Evolutionary conservation across 2,888 invertebrate genomes (phyloP).

Genomic region (Unio pictorum): DNA sequence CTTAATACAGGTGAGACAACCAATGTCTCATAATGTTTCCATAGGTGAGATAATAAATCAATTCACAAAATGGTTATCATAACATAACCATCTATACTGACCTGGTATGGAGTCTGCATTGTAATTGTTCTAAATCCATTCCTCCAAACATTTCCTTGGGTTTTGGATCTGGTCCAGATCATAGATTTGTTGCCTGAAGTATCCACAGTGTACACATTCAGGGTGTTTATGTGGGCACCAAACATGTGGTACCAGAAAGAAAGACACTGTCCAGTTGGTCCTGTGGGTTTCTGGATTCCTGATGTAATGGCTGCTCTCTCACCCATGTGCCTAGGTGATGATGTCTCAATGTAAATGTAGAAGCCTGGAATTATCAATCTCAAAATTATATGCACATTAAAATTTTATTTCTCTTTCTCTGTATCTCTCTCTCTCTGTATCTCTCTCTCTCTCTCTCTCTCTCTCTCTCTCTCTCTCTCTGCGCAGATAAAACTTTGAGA

Average conservation of each 20-base stretch:
- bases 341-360: constrained; percentile 66
- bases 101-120: constrained; percentile 44
- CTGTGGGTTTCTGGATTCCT: constrained; percentile 42
- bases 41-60: neutral
- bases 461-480: too few relatives aligned
- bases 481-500: too few relatives aligned
- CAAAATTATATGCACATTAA: too few relatives aligned
- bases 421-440: too few relatives aligned
- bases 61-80: too few relatives aligned
- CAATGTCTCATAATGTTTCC: neutral
- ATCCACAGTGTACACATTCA: constrained; percentile 56
- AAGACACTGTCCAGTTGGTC: constrained; percentile 48
- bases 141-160: constrained; percentile 60
- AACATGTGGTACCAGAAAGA: constrained; percentile 69
- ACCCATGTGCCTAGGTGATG: constrained; percentile 48
- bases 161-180: constrained; percentile 57
- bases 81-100: neutral
- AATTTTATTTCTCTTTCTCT: too few relatives aligned
- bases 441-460: too few relatives aligned
- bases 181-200: constrained; percentile 32
- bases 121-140: constrained; percentile 42
- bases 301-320: constrained; percentile 47
- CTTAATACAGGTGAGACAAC: too few relatives aligned
- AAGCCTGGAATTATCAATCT: constrained; percentile 37
- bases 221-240: constrained; percentile 55